Evolutionary conservation across 2,113 vertebrate genomes (phyloP).

Genomic region (Aptenodytes forsteri): DNA sequence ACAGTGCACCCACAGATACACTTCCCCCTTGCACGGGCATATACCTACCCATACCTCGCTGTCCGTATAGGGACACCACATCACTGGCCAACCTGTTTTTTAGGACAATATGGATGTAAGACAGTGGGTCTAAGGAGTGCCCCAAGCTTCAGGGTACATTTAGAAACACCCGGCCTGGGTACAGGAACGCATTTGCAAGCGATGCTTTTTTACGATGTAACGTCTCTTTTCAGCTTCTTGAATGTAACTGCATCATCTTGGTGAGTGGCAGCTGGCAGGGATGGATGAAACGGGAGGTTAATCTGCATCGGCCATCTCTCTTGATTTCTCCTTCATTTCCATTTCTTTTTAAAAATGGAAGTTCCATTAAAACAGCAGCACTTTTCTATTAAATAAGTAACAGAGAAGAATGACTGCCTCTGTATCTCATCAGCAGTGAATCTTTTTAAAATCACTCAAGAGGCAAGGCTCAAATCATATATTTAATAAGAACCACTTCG

Average conservation of each 20-base stretch:
- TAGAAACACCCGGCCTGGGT: not conserved
- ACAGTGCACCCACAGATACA: rapidly evolving
- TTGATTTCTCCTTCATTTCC: constrained; percentile 35
- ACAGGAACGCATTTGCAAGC: not conserved
- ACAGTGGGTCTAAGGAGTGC: not conserved
- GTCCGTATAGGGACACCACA: not conserved
- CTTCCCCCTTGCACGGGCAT: not conserved
- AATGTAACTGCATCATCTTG: not conserved
- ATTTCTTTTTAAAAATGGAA: constrained; percentile 29
- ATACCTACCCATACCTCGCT: no score
- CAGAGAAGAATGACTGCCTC: constrained; percentile 15
- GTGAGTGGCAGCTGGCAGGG: not conserved
- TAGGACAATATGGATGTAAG: not conserved
- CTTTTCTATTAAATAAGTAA: constrained; percentile 30
- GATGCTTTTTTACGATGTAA: not conserved
- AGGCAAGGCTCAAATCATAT: constrained; percentile 56
- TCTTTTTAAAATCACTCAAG: constrained; percentile 54
- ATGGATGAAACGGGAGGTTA: not conserved
- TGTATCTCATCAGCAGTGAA: constrained; percentile 13
- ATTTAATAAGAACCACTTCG: constrained; percentile 65
- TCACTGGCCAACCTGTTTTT: rapidly evolving
- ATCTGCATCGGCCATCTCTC: constrained; percentile 4
- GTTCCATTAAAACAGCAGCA: constrained; percentile 38
- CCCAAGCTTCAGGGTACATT: not conserved
- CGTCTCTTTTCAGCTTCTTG: not conserved